phyloP scores from a whole-genome alignment of 2,113 vertebrate genomes.

The Onychostoma macrolepis region DNA sequence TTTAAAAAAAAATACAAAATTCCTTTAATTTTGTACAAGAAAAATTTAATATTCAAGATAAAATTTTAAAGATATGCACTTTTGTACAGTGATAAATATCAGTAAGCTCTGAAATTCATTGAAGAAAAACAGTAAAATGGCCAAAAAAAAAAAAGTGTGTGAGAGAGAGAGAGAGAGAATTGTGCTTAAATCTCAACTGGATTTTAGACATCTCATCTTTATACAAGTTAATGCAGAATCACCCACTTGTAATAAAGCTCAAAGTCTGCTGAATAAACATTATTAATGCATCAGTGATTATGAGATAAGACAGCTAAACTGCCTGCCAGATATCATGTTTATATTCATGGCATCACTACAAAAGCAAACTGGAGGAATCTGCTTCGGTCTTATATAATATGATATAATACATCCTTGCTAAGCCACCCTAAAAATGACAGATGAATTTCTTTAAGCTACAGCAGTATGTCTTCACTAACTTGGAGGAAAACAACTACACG shows the following conservation, averaged over 20 bases:
- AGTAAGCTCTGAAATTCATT: not conserved
- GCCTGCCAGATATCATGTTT: not conserved
- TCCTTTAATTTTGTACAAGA: no score
- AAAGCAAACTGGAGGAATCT: not conserved
- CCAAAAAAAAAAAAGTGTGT: no score
- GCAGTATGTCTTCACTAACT: not conserved
- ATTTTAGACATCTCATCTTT: not conserved
- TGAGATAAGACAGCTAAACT: not conserved
- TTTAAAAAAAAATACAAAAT: no score
- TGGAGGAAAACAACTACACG: not conserved
- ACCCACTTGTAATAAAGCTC: not conserved
- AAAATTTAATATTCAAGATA: no score
- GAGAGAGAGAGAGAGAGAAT: no score
- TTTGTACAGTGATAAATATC: no score
- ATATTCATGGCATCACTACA: not conserved
- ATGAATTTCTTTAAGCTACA: not conserved
- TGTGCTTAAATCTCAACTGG: not conserved
- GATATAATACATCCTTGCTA: not conserved
- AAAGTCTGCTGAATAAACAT: not conserved
- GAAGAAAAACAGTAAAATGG: not conserved
- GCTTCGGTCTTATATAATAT: not conserved
- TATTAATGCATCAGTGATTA: not conserved
- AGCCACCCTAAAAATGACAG: not conserved
- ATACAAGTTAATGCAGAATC: not conserved
- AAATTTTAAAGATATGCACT: no score